phyloP scores from a whole-genome alignment of 2,797 vertebrate species.

The Scolopax rusticola region DNA sequence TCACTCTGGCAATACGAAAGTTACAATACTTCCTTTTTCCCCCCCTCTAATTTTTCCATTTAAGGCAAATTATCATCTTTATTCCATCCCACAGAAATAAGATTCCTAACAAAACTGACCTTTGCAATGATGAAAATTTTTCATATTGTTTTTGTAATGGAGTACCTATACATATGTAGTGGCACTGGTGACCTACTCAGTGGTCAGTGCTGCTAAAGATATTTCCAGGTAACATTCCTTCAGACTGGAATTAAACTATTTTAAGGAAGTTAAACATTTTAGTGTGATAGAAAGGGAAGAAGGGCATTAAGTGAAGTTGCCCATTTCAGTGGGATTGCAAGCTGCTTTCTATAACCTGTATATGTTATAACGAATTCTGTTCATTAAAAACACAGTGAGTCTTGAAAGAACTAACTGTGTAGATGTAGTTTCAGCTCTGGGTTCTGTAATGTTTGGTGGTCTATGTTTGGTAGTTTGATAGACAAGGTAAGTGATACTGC shows the following conservation, averaged over 20 bases:
- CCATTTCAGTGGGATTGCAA: not conserved
- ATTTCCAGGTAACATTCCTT: not conserved
- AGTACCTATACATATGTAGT: not conserved
- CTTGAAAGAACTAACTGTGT: not conserved
- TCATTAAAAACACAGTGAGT: not conserved
- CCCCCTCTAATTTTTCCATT: not conserved
- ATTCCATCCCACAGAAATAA: not conserved
- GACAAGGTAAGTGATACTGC: not conserved
- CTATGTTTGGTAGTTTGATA: not conserved
- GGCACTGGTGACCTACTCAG: not conserved
- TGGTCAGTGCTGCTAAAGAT: not conserved
- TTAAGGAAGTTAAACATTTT: not conserved
- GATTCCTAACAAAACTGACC: not conserved
- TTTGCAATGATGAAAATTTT: not conserved
- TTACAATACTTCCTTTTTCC: not conserved
- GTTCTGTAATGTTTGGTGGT: not conserved
- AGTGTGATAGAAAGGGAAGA: not conserved
- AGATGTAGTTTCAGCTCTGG: not conserved
- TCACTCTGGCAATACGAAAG: not conserved
- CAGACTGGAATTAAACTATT: not conserved
- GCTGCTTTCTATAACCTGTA: not conserved
- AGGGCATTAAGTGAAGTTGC: not conserved
- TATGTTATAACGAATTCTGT: not conserved
- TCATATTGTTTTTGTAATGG: not conserved
- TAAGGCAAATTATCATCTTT: not conserved